A percentile compares a stretch with the other conserved stretches of the same genome.
phyloP scores from a whole-genome alignment of 1,140 invertebrate genomes.

The Delia radicum region DNA sequence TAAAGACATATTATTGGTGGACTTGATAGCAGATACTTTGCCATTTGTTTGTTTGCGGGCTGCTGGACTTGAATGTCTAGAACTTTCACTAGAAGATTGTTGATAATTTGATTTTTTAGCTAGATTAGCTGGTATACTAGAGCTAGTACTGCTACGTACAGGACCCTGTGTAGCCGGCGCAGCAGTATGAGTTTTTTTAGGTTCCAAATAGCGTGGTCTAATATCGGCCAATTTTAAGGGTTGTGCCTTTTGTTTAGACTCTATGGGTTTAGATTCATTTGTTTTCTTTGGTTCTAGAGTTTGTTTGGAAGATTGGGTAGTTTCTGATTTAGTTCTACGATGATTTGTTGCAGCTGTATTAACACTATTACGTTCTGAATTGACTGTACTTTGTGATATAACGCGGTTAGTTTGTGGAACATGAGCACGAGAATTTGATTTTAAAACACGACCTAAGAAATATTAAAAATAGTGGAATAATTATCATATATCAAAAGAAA shows the following conservation, averaged over 20 bases:
- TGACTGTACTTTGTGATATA: slow-evolving; percentile 38
- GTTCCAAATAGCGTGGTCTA: slow-evolving; percentile 63
- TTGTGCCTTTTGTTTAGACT: slow-evolving; percentile 25
- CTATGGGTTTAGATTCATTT: slow-evolving; percentile 24
- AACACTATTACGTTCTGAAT: slow-evolving; percentile 35
- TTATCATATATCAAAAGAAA: neutral
- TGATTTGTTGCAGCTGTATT: slow-evolving; percentile 30
- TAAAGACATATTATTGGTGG: slow-evolving; percentile 57
- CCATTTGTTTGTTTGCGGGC: slow-evolving; percentile 58
- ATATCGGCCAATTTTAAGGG: slow-evolving; percentile 50
- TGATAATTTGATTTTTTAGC: slow-evolving; percentile 45
- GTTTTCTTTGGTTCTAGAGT: slow-evolving; percentile 9
- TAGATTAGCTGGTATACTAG: slow-evolving; percentile 57
- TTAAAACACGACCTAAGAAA: slow-evolving; percentile 29
- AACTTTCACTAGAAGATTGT: slow-evolving; percentile 54
- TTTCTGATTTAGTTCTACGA: slow-evolving; percentile 48
- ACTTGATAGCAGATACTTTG: slow-evolving; percentile 39
- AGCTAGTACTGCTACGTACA: slow-evolving; percentile 59
- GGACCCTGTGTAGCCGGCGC: slow-evolving; percentile 51
- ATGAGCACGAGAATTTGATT: slow-evolving; percentile 45
- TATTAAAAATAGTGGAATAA: neutral
- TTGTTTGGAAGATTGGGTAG: slow-evolving; percentile 37
- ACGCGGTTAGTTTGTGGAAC: slow-evolving; percentile 42
- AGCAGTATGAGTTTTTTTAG: slow-evolving; percentile 51
- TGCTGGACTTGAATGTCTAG: slow-evolving; percentile 69